Conservation (phyloP, 2,797 vertebrate genomes). For the Gymnopithys bicolor region DNA sequence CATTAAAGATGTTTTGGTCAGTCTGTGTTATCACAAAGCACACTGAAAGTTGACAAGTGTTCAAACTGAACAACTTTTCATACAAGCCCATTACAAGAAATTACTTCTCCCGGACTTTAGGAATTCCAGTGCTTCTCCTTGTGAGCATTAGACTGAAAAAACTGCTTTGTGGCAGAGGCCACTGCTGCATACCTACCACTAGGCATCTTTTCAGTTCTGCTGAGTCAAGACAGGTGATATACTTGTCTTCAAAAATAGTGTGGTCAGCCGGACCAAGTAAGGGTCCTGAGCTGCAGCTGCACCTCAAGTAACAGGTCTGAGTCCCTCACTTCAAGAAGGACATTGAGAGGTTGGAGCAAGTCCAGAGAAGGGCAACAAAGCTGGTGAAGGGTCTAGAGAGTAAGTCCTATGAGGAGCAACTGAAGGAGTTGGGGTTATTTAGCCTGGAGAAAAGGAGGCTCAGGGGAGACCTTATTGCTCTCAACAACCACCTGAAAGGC, state of each 20-base stretch:
- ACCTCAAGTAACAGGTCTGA: neutral
- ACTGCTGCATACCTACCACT: neutral
- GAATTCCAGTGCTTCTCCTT: neutral
- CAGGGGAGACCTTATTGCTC: accelerated
- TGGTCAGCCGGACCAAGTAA: neutral
- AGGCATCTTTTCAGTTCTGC: neutral
- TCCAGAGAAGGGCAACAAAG: neutral
- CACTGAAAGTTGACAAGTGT: neutral
- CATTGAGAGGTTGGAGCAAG: accelerated
- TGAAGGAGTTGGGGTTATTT: neutral
- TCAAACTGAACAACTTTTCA: conserved; percentile 5
- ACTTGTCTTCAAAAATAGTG: neutral
- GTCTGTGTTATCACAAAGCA: neutral
- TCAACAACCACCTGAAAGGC: neutral
- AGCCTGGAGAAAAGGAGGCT: neutral
- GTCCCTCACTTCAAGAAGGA: neutral
- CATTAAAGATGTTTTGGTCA: neutral
- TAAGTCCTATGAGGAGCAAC: neutral
- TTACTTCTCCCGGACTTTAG: neutral
- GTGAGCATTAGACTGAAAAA: accelerated
- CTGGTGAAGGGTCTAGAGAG: neutral
- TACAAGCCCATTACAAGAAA: neutral
- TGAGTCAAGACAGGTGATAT: neutral
- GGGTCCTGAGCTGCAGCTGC: no score
- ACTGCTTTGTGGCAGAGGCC: neutral